These are phyloP conservation scores for Polietes domitor DNA, from an alignment of 2,888 invertebrate genomes.

Conservation along the genomic window DNA sequence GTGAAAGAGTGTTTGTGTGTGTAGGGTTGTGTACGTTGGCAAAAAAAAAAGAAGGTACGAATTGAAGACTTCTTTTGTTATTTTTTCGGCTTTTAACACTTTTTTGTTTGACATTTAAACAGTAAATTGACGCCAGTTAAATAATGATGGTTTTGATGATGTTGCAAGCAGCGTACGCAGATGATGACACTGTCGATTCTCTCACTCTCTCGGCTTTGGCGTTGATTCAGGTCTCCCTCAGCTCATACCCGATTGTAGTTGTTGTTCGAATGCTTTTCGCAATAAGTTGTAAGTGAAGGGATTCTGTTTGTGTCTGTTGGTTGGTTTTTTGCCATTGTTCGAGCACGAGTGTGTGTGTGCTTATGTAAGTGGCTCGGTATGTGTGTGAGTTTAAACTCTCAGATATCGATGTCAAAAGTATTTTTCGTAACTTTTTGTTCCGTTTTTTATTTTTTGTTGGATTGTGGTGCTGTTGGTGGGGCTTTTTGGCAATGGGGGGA, in stretches of 20 bases:
- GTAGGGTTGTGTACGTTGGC: constrained; percentile 68
- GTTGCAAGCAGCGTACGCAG: constrained; percentile 46
- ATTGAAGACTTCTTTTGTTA: constrained; percentile 63
- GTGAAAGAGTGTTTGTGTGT: constrained; percentile 41
- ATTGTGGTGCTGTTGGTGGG: background rate
- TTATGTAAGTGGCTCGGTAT: background rate
- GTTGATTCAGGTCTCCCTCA: background rate
- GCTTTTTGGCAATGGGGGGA: background rate
- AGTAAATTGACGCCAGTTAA: constrained; percentile 80
- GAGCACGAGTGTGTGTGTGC: constrained; percentile 2
- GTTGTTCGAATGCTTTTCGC: background rate
- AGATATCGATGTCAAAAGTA: constrained; percentile 40
- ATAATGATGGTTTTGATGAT: constrained; percentile 70
- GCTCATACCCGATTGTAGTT: background rate
- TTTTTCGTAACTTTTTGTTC: constrained; percentile 19
- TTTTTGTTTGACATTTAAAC: constrained; percentile 79
- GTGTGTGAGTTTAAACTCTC: constrained; percentile 27
- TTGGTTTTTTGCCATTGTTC: background rate
- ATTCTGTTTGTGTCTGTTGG: background rate
- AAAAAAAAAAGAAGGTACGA: background rate
- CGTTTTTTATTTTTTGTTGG: background rate
- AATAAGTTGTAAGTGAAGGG: constrained; percentile 26
- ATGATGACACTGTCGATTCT: constrained; percentile 32
- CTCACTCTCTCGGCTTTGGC: background rate
- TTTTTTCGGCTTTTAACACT: constrained; percentile 73